Evolutionary conservation across 2,888 invertebrate genomes (phyloP).

Genomic region (Sinopyrophorus schimmeli): DNA sequence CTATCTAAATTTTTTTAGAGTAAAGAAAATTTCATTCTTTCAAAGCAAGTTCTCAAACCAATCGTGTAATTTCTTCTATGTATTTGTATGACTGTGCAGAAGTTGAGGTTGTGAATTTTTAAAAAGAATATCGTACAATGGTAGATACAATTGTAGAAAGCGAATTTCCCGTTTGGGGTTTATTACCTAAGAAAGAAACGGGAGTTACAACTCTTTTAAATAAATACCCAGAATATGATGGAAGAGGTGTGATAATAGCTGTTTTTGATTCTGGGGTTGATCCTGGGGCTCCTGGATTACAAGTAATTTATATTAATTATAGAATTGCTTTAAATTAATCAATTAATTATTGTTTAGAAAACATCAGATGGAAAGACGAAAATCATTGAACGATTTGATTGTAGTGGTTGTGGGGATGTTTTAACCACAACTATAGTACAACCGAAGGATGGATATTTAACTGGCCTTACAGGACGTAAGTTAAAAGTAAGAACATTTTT

Average conservation of each 20-base stretch:
- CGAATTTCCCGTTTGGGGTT: constrained; percentile 80
- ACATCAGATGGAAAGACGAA: constrained; percentile 89
- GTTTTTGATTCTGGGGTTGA: constrained; percentile 98
- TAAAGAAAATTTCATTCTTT: too few relatives aligned
- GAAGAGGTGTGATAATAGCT: constrained; percentile 87
- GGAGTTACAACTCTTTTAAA: constrained; percentile 83
- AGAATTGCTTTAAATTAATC: not conserved
- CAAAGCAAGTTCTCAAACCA: not conserved
- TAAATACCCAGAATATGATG: constrained; percentile 91
- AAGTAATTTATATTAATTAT: constrained; percentile 63
- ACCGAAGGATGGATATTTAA: constrained; percentile 72
- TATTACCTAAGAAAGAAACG: constrained; percentile 94
- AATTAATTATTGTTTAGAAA: constrained; percentile 59
- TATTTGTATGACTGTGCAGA: constrained; percentile 12
- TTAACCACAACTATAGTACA: constrained; percentile 80
- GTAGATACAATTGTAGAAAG: constrained; percentile 19
- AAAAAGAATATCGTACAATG: constrained; percentile 20
- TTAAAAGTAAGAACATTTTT: constrained; percentile 68
- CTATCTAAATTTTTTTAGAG: too few relatives aligned
- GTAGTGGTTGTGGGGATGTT: constrained; percentile 96
- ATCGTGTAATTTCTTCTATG: constrained; percentile 8
- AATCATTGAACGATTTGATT: constrained; percentile 93
- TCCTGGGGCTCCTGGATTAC: constrained; percentile 91
- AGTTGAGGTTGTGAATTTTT: constrained; percentile 15
- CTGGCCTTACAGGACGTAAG: constrained; percentile 85